Evolutionary conservation across 2,888 invertebrate species (phyloP), one percentile per base, ranked within the genome.

Genomic region (Ormyrus thymus): DNA sequence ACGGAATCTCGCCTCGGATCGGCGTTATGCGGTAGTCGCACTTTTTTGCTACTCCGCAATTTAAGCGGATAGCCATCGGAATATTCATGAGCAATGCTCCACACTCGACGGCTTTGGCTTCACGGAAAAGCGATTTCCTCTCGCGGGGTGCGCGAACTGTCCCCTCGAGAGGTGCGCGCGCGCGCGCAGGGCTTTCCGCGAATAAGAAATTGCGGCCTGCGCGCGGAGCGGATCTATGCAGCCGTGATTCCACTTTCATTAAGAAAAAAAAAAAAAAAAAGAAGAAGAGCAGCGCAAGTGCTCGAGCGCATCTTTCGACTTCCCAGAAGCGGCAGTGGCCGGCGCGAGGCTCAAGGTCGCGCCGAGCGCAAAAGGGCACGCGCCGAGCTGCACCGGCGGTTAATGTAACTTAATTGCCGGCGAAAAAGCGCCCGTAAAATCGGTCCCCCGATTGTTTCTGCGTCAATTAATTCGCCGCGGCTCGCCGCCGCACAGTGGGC

Each of bases 241-340:
- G 68, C 56, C 55, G 76, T 76, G 79, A 80, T 76, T 80, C 76
- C 64, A 73, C 69, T 80, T 80, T 80, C 73, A 73, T 77, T 73
- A 76, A 73, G 65, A 50, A 53, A 59, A 50, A 9, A 48, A 6
- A 29, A 29, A 29, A 29, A 29, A 56, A 13, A 53, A n/a, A 50
- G 43, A 29, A 43, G 72, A 15, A 51, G 10, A 11, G 10, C n/a
- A 15, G 43, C 15, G 50, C 29, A 50, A n/a, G 29, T 56, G 45
- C n/a, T 29, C 53, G 59, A 2, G 46, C 9, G 68, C 65, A 58
- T 64, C 64, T 71, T 65, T 29, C 29, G 29, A 29, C 70, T 76
- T 72, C 72, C 66, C 51, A 53, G 77, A 66, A 72, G 45, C 15
- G 10, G 15, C 15, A 15, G 29, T 29, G 29, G 29, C 0, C 29